Base-by-base conservation (phyloP, 2,113 vertebrate genomes). In the Chamaetylas fuelleborni region DNA sequence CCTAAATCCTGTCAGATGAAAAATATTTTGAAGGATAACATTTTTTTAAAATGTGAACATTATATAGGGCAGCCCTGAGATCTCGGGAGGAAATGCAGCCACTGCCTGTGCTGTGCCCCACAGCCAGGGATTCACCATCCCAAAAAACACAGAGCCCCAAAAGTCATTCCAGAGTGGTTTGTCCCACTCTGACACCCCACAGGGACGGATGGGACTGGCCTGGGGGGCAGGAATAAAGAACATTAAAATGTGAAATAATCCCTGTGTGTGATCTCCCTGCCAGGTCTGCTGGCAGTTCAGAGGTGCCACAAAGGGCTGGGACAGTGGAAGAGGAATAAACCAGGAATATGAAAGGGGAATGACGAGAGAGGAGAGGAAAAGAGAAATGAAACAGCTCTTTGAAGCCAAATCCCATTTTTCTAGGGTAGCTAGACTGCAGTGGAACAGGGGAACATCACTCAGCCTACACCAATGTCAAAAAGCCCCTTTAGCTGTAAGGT, bases 101-200 rank as follows among this genome's bases (percentile, higher is more conserved):
- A 22, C 23, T 2, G 0, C 8, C 43, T 43, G 7, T 28, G 38
- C 58, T 18, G 5, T 26, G 16, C 26, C 28, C 36, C 40, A 24
- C 8, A 22, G 18, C 31, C 45, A 34, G 34, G 34, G 29, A 51
- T 24, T 25, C n/a, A 7, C 11, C 29, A 4, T 19, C 18, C 18
- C 42, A 20, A 64, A 22, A 6, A 6, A 29, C 34, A 40, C 0
- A 0, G 25, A 58, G 24, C 8, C 25, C 12, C 16, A 2, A 11
- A 2, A 16, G 19, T 57, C 29, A 7, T 15, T 36, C 31, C 33
- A 9, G 23, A 5, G 8, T 0, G 14, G 29, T 9, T 54, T 53
- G 3, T 19, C 50, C 58, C 23, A 17, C 8, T 11, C 4, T 26
- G 31, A 73, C n/a, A 56, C 19, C 33, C 50, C 48, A 19, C 1